Evolutionary conservation across 2,113 vertebrate genomes (phyloP).

Genomic region (Peromyscus maniculatus): DNA sequence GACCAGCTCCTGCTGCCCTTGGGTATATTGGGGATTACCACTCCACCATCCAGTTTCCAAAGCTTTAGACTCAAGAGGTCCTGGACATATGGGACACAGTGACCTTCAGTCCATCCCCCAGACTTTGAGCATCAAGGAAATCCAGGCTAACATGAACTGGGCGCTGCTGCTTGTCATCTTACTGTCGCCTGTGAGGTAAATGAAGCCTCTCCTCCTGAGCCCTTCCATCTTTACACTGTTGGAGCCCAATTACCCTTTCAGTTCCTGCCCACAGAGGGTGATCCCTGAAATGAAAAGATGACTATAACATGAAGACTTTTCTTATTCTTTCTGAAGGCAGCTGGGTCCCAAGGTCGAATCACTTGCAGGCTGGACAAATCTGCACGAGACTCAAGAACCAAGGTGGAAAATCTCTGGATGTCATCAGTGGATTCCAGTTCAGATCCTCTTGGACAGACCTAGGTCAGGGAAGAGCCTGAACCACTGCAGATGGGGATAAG

Average conservation of each 20-base stretch:
- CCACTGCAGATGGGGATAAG: not conserved
- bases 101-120: not conserved
- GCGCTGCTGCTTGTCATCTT: not conserved
- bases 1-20: not conserved
- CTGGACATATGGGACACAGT: not conserved
- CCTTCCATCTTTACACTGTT: not conserved
- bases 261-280: not conserved
- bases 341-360: not conserved
- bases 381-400: not conserved
- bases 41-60: not conserved
- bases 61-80: not conserved
- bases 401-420: not conserved
- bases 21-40: not conserved
- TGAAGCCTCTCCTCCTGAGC: not conserved
- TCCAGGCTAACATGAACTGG: not conserved
- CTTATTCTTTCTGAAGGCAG: not conserved
- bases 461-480: not conserved
- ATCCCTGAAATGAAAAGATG: not conserved
- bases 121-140: not conserved
- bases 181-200: not conserved
- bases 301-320: not conserved
- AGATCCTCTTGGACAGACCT: not conserved
- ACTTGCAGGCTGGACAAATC: not conserved
- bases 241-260: not conserved
- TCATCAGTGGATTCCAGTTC: not conserved